Evolutionary conservation across 2,113 vertebrate species (phyloP).

Genomic region (Lycocorax pyrrhopterus): DNA sequence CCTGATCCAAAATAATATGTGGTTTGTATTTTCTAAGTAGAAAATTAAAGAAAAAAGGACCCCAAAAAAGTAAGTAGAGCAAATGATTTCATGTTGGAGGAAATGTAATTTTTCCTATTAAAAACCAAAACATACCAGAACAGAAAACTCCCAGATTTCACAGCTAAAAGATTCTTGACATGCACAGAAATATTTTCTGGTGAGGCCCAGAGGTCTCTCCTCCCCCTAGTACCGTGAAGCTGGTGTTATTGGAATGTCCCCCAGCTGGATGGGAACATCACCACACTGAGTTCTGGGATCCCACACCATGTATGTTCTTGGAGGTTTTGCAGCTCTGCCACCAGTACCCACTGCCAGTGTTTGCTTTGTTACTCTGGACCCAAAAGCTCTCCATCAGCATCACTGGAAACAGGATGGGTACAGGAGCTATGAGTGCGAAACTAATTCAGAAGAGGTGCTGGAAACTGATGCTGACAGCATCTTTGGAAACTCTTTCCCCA

Average conservation of each 20-base stretch:
- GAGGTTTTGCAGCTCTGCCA: background rate
- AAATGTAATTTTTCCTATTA: slow-evolving; percentile 18
- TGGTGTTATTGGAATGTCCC: background rate
- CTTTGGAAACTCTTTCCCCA: background rate
- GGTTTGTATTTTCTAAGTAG: background rate
- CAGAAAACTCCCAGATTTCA: background rate
- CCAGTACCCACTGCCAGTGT: background rate
- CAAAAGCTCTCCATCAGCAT: background rate
- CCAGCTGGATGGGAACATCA: background rate
- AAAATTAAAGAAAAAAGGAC: background rate
- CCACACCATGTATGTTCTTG: background rate
- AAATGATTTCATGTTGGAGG: background rate
- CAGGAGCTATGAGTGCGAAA: background rate
- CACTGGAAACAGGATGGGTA: background rate
- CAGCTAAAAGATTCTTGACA: background rate
- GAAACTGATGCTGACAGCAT: background rate
- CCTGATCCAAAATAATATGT: background rate
- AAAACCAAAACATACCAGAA: background rate
- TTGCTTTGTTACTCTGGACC: background rate
- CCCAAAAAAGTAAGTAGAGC: background rate
- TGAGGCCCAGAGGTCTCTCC: background rate
- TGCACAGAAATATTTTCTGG: background rate
- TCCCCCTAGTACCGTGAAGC: background rate
- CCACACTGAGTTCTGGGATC: background rate
- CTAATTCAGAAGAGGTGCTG: background rate